Percentiles rank a stretch among this genome's conserved stretches.
phyloP scores from a whole-genome alignment of 2,113 vertebrate species.

The Corythaixoides concolor region DNA sequence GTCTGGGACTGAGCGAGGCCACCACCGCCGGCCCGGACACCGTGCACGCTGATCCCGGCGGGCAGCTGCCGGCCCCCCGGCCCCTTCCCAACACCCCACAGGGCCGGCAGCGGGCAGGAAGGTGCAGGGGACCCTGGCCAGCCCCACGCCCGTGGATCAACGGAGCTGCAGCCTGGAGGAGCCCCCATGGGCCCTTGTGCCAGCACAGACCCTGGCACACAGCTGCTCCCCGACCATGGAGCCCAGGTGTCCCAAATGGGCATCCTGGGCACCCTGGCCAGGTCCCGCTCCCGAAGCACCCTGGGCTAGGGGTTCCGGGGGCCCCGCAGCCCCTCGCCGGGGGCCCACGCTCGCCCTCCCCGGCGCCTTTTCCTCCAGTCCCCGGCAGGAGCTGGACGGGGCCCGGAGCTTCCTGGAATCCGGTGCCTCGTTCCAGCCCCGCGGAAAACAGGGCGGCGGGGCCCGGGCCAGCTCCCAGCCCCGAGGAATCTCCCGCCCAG shows the following conservation, averaged over 20 bases:
- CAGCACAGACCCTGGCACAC: fast-evolving
- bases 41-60: fast-evolving
- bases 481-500: conserved; percentile 28
- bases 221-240: fast-evolving
- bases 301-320: not conserved
- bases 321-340: not conserved
- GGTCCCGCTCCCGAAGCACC: fast-evolving
- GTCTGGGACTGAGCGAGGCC: not conserved
- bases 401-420: conserved; percentile 60
- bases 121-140: fast-evolving
- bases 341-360: not conserved
- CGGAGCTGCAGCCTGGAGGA: not conserved
- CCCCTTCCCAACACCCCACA: not conserved
- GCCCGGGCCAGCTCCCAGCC: conserved; percentile 45
- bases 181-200: not conserved
- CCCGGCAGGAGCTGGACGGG: conserved; percentile 35
- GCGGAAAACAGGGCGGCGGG: conserved; percentile 20
- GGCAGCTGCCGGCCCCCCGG: fast-evolving
- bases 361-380: conserved; percentile 56
- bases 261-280: not conserved
- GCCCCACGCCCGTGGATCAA: fast-evolving
- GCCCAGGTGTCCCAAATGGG: no score
- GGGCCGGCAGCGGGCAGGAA: not conserved
- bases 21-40: not conserved
- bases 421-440: conserved; percentile 23